These are phyloP conservation scores for Papilio polyxenes DNA, from an alignment of 1,140 invertebrate genomes.

Conservation along the genomic window DNA sequence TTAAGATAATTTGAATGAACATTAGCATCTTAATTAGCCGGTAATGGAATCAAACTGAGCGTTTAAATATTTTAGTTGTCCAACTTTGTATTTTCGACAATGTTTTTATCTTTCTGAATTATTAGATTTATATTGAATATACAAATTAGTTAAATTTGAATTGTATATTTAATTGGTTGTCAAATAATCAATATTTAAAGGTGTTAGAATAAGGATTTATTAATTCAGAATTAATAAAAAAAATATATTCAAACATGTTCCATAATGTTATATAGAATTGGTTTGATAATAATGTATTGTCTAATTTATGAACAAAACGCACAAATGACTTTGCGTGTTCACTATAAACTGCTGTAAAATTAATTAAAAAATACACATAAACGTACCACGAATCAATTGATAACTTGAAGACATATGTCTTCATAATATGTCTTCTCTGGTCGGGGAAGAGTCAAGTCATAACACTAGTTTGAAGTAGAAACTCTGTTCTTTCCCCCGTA, in stretches of 20 bases:
- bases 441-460: too few relatives aligned
- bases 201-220: slow-evolving; percentile 10
- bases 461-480: not conserved
- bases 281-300: slow-evolving; percentile 5
- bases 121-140: slow-evolving; percentile 7
- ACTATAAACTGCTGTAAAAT: not conserved
- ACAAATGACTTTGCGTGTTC: not conserved
- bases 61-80: slow-evolving; percentile 28
- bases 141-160: slow-evolving; percentile 24
- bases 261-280: not conserved
- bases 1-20: not conserved
- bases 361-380: not conserved
- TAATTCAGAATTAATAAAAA: not conserved
- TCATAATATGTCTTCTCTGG: too few relatives aligned
- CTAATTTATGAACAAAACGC: not conserved
- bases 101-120: slow-evolving; percentile 3
- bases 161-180: slow-evolving; percentile 22
- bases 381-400: not conserved
- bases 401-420: not conserved
- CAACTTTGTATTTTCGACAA: not conserved
- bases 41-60: not conserved
- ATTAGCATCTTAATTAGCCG: slow-evolving; percentile 24
- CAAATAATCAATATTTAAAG: slow-evolving; percentile 7
- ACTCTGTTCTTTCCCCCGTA: not conserved
- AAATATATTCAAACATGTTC: not conserved